phyloP scores from a whole-genome alignment of 2,888 invertebrate genomes.

The Cylloceria caligata region DNA sequence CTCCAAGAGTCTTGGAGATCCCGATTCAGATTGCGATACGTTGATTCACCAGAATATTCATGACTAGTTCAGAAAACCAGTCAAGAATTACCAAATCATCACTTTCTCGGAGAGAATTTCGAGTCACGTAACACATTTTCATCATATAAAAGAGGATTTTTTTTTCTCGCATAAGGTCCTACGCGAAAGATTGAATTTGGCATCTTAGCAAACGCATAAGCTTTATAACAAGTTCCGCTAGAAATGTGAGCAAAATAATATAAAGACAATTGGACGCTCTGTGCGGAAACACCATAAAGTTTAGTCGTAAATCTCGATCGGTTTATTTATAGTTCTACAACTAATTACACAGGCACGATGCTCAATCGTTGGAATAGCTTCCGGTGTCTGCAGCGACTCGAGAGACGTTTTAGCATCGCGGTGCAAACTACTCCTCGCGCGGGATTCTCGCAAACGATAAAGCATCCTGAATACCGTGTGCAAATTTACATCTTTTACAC shows the following conservation, averaged over 20 bases:
- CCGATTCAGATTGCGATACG: background rate
- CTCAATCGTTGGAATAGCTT: slow-evolving; percentile 38
- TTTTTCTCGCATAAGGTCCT: background rate
- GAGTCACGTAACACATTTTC: slow-evolving; percentile 2
- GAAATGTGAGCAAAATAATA: background rate
- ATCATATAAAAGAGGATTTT: background rate
- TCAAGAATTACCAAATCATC: background rate
- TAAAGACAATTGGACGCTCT: background rate
- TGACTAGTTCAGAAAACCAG: slow-evolving; percentile 5
- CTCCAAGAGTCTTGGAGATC: background rate
- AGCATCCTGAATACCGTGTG: slow-evolving; percentile 25
- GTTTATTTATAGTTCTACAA: slow-evolving; percentile 61
- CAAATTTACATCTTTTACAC: slow-evolving; percentile 13
- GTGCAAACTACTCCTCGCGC: background rate
- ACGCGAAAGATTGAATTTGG: background rate
- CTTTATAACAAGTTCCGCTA: background rate
- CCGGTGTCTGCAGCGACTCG: slow-evolving; percentile 45
- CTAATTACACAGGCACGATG: slow-evolving; percentile 57
- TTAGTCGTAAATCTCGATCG: slow-evolving; percentile 60
- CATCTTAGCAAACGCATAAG: background rate
- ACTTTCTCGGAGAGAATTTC: background rate
- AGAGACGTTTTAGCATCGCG: slow-evolving; percentile 32
- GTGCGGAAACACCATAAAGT: slow-evolving; percentile 16
- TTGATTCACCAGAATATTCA: slow-evolving; percentile 2
- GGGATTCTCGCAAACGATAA: slow-evolving; percentile 21